A percentile compares a stretch with the other conserved stretches of the same genome.
These are phyloP conservation scores for Erythrocercus mccallii DNA, from an alignment of 2,113 vertebrate genomes.

Conservation along the genomic window DNA sequence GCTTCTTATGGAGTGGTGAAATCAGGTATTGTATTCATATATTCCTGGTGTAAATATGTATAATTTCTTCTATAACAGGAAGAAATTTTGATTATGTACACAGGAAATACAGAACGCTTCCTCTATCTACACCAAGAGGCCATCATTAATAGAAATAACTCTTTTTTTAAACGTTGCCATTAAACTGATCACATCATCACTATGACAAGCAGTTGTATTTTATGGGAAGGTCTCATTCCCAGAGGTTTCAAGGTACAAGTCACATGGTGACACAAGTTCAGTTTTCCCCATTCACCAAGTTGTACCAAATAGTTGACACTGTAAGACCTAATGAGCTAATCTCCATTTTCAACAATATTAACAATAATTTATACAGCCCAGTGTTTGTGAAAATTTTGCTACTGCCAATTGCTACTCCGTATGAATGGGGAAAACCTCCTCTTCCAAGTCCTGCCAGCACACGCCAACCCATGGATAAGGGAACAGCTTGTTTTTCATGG, in stretches of 20 bases:
- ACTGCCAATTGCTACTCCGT: neutral
- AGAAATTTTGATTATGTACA: neutral
- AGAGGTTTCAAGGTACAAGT: neutral
- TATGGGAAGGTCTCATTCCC: neutral
- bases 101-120: neutral
- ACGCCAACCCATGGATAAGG: neutral
- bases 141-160: neutral
- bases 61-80: neutral
- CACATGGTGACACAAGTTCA: neutral
- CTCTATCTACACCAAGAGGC: neutral
- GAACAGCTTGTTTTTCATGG: constrained; percentile 31
- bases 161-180: neutral
- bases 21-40: neutral
- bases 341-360: neutral
- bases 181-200: neutral
- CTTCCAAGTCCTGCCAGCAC: neutral
- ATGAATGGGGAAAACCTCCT: neutral
- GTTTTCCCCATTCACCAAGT: neutral
- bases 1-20: neutral
- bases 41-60: neutral
- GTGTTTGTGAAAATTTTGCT: neutral
- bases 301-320: neutral
- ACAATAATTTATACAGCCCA: neutral
- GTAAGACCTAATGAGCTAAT: neutral
- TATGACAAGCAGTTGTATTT: neutral